These are phyloP conservation scores for Smittia sp. DNA, from an alignment of 2,888 invertebrate genomes.

Conservation along the genomic window DNA sequence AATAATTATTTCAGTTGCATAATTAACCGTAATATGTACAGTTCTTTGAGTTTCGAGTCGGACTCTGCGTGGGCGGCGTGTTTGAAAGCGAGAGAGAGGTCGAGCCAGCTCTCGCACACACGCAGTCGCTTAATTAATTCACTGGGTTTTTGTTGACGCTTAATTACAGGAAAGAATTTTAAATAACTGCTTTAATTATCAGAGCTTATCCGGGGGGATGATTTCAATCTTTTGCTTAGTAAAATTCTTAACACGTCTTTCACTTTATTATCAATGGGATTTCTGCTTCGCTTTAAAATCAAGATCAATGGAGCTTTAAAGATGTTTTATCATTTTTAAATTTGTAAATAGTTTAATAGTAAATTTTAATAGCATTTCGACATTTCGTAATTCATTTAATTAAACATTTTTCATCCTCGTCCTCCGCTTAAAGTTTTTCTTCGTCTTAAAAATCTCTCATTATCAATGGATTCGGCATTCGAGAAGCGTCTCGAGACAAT, in stretches of 20 bases:
- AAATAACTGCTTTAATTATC: conserved; percentile 25
- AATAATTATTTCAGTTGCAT: neutral
- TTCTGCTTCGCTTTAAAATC: conserved; percentile 1
- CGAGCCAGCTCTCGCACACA: neutral
- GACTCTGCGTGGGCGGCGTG: neutral
- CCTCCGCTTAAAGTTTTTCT: neutral
- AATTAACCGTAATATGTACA: conserved; percentile 28
- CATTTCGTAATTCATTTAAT: conserved; percentile 15
- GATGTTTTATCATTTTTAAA: conserved; percentile 4
- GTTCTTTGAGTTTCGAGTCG: conserved; percentile 8
- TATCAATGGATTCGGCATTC: neutral
- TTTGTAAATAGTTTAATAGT: conserved; percentile 36
- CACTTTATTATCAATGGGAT: conserved; percentile 16
- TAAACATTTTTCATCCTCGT: conserved; percentile 24
- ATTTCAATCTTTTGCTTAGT: conserved; percentile 8
- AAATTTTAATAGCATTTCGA: conserved; percentile 34
- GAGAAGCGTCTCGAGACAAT: neutral
- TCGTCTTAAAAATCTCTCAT: conserved; percentile 34
- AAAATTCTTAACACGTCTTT: conserved; percentile 30
- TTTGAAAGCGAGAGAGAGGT: neutral
- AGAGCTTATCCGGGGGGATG: neutral
- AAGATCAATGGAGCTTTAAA: conserved; percentile 29
- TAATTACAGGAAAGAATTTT: neutral
- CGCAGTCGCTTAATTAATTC: conserved; percentile 15
- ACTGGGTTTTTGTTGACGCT: neutral